A percentile compares a stretch with the other conserved stretches of the same genome.
These are phyloP conservation scores for Acipenser transmontanus DNA, from an alignment of 2,797 vertebrate species.

Conservation along the genomic window DNA sequence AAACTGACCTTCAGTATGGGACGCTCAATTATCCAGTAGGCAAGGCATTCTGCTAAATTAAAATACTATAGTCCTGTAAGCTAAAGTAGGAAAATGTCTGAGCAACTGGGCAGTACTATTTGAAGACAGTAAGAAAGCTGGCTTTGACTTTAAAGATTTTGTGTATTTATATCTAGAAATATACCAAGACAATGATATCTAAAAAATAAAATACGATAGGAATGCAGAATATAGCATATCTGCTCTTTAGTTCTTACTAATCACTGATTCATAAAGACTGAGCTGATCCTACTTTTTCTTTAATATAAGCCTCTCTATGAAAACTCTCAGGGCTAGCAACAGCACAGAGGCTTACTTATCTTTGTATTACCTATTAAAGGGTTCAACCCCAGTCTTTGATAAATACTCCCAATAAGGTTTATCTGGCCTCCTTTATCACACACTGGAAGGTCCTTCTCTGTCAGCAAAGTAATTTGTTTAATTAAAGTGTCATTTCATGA, in stretches of 20 bases:
- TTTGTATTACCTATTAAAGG: conserved; percentile 76
- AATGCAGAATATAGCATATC: conserved; percentile 40
- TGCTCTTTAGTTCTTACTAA: conserved; percentile 26
- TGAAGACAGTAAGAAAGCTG: conserved; percentile 26
- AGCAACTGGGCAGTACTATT: conserved; percentile 41
- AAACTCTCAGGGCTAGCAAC: conserved; percentile 63
- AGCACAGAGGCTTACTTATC: conserved; percentile 75
- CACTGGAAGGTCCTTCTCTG: conserved; percentile 65
- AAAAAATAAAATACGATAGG: conserved; percentile 14
- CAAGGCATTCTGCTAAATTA: conserved; percentile 20
- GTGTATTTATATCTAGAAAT: conserved; percentile 6
- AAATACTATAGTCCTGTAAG: conserved; percentile 30
- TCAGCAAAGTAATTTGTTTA: conserved; percentile 68
- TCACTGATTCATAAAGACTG: conserved; percentile 27
- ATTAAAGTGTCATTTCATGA: conserved; percentile 73
- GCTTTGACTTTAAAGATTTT: conserved; percentile 19
- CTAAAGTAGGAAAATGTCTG: conserved; percentile 44
- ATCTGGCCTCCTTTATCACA: conserved; percentile 59
- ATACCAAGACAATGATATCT: conserved; percentile 30
- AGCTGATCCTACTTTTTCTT: conserved; percentile 42
- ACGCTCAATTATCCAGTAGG: neutral
- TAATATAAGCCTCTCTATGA: conserved; percentile 27
- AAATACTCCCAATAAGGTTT: conserved; percentile 71
- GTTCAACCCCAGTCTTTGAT: conserved; percentile 66
- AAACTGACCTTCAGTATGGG: conserved; percentile 22